Conservation (phyloP, 2,113 vertebrate genomes). For the Argyrosomus japonicus region DNA sequence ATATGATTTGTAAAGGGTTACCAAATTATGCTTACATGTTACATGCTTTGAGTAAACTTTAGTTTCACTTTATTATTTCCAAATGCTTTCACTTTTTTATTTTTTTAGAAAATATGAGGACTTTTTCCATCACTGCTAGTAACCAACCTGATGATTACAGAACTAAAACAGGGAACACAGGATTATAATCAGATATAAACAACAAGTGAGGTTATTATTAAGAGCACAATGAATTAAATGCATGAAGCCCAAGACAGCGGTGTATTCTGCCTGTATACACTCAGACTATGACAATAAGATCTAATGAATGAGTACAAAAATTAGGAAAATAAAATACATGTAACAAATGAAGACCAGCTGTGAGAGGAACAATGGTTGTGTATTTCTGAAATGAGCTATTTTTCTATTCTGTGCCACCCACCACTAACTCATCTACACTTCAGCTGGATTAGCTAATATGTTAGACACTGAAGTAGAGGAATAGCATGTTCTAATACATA, state of each 20-base stretch:
- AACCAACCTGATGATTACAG: background rate
- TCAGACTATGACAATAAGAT: background rate
- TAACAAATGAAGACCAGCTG: background rate
- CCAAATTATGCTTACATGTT: no score
- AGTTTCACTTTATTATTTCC: background rate
- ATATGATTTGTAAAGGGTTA: no score
- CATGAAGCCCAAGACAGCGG: background rate
- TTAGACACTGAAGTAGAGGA: constrained; percentile 5
- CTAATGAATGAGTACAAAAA: background rate
- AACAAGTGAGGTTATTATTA: background rate
- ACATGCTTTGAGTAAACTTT: background rate
- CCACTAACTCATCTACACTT: constrained; percentile 63
- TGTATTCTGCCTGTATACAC: background rate
- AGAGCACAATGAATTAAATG: background rate
- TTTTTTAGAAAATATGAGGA: background rate
- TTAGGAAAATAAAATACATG: background rate
- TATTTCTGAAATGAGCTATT: constrained; percentile 15
- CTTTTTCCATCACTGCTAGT: background rate
- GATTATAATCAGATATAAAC: background rate
- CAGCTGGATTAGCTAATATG: constrained; percentile 50
- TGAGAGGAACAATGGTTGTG: constrained; percentile 5
- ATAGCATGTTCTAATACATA: constrained; percentile 32
- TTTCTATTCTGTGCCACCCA: constrained; percentile 27
- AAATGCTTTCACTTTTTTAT: background rate
- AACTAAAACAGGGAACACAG: background rate